These are phyloP conservation scores for Arothron firmamentum DNA, from an alignment of 2,113 vertebrate species.

Conservation along the genomic window DNA sequence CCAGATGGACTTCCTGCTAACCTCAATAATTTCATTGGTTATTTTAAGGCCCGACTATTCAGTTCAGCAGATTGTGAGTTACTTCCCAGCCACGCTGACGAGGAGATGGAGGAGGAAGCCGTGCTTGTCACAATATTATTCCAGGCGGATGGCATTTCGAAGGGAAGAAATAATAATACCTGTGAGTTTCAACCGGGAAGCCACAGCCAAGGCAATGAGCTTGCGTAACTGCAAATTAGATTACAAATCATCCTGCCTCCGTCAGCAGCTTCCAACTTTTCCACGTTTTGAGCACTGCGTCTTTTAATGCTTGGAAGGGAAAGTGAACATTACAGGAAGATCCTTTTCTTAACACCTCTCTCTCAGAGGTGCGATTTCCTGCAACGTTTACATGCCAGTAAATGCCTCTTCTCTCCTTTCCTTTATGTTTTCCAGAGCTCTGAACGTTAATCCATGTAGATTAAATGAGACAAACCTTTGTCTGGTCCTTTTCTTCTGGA, in stretches of 20 bases:
- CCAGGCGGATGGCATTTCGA: neutral
- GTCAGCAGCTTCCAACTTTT: neutral
- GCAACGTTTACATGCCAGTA: neutral
- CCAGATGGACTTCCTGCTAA: slow-evolving; percentile 13
- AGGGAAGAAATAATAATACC: slow-evolving; percentile 1
- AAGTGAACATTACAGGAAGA: neutral
- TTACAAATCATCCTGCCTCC: slow-evolving; percentile 4
- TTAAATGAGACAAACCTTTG: neutral
- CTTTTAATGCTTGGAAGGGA: neutral
- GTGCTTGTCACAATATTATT: slow-evolving; percentile 28
- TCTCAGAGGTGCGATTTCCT: slow-evolving; percentile 10
- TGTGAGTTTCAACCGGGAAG: slow-evolving; percentile 4
- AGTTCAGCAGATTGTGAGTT: slow-evolving; percentile 15
- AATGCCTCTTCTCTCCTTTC: neutral
- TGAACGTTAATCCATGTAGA: neutral
- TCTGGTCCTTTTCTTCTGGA: too few species aligned
- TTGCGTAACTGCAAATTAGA: slow-evolving; percentile 8
- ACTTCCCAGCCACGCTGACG: slow-evolving; percentile 10
- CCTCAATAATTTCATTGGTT: slow-evolving; percentile 14
- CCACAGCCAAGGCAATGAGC: neutral
- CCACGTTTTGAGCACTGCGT: neutral
- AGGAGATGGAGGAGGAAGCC: slow-evolving; percentile 1
- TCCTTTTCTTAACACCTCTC: neutral
- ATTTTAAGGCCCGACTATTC: slow-evolving; percentile 20
- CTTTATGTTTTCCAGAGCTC: neutral